These are phyloP conservation scores for Cyaniris semiargus DNA, from an alignment of 2,888 invertebrate genomes.

Conservation along the genomic window DNA sequence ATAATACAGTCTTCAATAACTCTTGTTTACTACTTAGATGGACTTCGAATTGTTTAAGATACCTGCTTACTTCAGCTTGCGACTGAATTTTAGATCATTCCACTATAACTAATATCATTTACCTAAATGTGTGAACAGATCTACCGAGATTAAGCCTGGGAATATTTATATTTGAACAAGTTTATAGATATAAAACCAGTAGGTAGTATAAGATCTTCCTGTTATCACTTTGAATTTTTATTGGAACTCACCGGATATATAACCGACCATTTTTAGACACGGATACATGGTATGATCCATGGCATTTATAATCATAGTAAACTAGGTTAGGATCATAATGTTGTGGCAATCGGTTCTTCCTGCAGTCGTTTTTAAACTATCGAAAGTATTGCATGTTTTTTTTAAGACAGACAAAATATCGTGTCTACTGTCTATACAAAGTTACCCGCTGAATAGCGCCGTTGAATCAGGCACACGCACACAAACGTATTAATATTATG, in stretches of 20 bases:
- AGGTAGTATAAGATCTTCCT: background rate
- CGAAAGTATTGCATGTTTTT: too few relatives aligned
- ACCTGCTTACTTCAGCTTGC: too few relatives aligned
- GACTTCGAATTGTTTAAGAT: too few relatives aligned
- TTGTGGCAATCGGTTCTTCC: background rate
- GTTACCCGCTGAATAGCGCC: too few relatives aligned
- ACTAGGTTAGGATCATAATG: background rate
- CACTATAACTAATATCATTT: too few relatives aligned
- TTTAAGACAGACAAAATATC: background rate
- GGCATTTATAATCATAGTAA: background rate
- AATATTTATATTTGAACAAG: background rate
- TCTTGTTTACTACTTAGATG: too few relatives aligned
- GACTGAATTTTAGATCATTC: too few relatives aligned
- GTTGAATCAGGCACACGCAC: too few relatives aligned
- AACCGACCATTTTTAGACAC: slow-evolving; percentile 8
- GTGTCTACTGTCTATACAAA: background rate
- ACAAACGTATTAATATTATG: too few relatives aligned
- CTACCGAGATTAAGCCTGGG: too few relatives aligned
- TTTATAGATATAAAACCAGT: background rate
- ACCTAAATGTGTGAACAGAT: too few relatives aligned
- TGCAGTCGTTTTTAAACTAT: background rate
- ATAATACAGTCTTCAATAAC: too few relatives aligned
- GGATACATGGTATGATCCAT: background rate
- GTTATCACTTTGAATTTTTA: background rate
- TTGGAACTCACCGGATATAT: slow-evolving; percentile 29